Evolutionary conservation across 2,888 invertebrate genomes (phyloP).

Genomic region (Epinotia nisella): DNA sequence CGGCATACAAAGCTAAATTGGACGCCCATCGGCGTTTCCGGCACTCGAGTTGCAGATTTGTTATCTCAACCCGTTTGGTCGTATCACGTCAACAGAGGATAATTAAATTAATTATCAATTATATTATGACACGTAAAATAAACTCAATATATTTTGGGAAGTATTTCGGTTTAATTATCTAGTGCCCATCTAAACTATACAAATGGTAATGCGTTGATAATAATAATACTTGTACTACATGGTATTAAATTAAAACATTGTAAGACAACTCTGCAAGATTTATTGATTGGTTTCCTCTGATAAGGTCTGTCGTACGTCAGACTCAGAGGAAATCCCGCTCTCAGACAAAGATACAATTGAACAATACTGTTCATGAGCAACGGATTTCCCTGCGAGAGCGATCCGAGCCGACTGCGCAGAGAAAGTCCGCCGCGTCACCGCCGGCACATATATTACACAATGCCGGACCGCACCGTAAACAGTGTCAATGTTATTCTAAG

Average conservation of each 20-base stretch:
- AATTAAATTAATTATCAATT: too few relatives aligned
- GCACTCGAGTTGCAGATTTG: too few relatives aligned
- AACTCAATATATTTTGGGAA: too few relatives aligned
- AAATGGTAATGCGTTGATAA: background rate
- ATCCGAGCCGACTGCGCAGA: slow-evolving; percentile 54
- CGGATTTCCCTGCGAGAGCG: slow-evolving; percentile 66
- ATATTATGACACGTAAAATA: too few relatives aligned
- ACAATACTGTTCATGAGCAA: slow-evolving; percentile 51
- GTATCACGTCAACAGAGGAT: too few relatives aligned
- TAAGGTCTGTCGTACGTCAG: slow-evolving; percentile 51
- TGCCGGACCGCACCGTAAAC: slow-evolving; percentile 66
- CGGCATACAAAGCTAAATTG: too few relatives aligned
- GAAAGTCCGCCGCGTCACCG: slow-evolving; percentile 78
- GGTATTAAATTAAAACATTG: slow-evolving; percentile 5
- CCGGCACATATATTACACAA: slow-evolving; percentile 72
- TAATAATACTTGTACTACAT: background rate
- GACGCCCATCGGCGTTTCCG: too few relatives aligned
- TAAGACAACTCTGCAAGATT: slow-evolving; percentile 9
- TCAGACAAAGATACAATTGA: slow-evolving; percentile 45
- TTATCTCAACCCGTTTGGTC: too few relatives aligned
- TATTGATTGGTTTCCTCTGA: slow-evolving; percentile 23
- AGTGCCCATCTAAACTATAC: too few relatives aligned
- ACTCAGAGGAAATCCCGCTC: slow-evolving; percentile 67
- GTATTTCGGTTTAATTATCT: too few relatives aligned
- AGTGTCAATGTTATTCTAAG: slow-evolving; percentile 60